Conservation (phyloP, 1,140 invertebrate genomes). For the Formica selysi region DNA sequence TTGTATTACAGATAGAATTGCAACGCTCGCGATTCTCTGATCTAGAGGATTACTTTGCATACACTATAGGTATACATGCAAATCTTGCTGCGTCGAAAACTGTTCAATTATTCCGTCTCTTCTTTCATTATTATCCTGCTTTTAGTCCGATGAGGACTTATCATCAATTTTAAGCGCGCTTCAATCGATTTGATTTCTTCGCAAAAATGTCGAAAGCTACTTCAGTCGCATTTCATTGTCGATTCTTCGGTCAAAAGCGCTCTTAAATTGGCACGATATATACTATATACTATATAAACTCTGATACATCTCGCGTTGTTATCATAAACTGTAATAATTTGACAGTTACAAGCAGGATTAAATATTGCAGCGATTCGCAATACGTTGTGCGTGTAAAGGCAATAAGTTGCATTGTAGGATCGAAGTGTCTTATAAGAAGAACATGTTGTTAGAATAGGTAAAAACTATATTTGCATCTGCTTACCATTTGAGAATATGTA, state of each 20-base stretch:
- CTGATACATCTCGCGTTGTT: too few species aligned
- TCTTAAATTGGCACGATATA: slow-evolving; percentile 1
- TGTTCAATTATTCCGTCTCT: slow-evolving; percentile 14
- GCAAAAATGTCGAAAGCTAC: neutral
- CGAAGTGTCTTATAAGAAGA: slow-evolving; percentile 13
- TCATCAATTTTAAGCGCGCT: neutral
- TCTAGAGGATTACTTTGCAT: slow-evolving; percentile 37
- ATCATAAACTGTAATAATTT: slow-evolving; percentile 13
- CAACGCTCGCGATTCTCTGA: neutral
- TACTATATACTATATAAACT: neutral
- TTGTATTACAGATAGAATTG: slow-evolving; percentile 7
- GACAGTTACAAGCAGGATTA: neutral
- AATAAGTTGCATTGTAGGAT: neutral
- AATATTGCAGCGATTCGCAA: neutral
- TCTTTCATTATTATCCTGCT: neutral
- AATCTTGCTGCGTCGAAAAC: neutral
- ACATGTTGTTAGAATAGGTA: slow-evolving; percentile 43
- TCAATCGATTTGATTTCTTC: neutral
- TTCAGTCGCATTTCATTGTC: neutral
- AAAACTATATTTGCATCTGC: slow-evolving; percentile 38
- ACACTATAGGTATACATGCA: neutral
- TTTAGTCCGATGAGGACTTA: neutral
- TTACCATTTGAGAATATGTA: slow-evolving; percentile 50
- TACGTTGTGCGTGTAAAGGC: neutral
- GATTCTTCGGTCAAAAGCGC: neutral